A percentile compares a stretch with the other conserved stretches of the same genome.
These are phyloP conservation scores for Suillia variegata DNA, from an alignment of 2,888 invertebrate species.

Conservation along the genomic window DNA sequence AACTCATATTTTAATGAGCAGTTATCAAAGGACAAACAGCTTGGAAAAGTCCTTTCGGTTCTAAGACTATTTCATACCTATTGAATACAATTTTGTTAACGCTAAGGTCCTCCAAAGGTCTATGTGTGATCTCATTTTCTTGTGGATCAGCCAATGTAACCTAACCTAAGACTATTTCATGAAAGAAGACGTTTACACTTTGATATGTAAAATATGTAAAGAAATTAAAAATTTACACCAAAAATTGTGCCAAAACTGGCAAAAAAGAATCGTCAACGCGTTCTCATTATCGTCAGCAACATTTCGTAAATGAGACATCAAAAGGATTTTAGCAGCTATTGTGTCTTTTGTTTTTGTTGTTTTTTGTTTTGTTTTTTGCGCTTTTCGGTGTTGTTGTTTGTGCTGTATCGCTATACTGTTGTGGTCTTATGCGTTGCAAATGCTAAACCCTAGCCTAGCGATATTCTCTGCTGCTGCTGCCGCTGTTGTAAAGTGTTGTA, in stretches of 20 bases:
- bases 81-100: no score
- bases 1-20: no score
- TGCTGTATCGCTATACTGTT: slow-evolving; percentile 2
- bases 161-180: no score
- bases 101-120: no score
- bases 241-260: slow-evolving; percentile 13
- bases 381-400: slow-evolving; percentile 5
- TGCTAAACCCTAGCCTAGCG: no score
- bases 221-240: neutral
- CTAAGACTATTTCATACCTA: no score
- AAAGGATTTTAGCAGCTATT: slow-evolving; percentile 20
- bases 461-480: neutral
- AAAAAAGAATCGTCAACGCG: slow-evolving; percentile 17
- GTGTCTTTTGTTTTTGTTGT: slow-evolving; percentile 14
- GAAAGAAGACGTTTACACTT: no score
- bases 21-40: no score
- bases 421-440: neutral
- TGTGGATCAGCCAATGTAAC: no score
- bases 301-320: slow-evolving; percentile 25
- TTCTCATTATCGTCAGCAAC: slow-evolving; percentile 7
- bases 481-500: slow-evolving; percentile 20
- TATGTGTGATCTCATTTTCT: no score
- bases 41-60: no score
- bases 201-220: no score
- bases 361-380: slow-evolving; percentile 21